Base-by-base conservation (phyloP, 30 jellyfish, hydroid and myxozoan species). In the Turritopsis rubra region DNA sequence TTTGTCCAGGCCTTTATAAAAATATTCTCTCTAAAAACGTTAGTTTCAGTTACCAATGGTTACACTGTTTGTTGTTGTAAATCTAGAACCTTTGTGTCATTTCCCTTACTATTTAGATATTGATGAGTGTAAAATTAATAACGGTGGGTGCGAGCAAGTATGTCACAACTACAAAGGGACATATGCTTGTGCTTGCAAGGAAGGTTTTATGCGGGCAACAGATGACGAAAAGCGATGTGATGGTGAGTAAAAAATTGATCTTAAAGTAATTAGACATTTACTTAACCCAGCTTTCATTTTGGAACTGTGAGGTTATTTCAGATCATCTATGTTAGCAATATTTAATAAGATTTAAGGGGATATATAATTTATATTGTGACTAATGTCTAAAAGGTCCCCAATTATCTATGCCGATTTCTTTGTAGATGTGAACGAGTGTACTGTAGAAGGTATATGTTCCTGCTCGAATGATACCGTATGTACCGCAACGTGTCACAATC, bases 101-200 rank as follows among this genome's bases (percentile, higher is more conserved):
- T n/a, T 31, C 16, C 18, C 60, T 29, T 66, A 52, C 29, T 30
- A 17, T 30, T 29, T 27, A 88, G 96, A 88, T 53, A 52, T 75
- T 27, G 72, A 88, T 27, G 96, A 88, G 29, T 88, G 96, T 70
- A 53, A 82, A 0, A 68, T 73, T 20, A 52, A 79, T 20, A 88
- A 88, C 30, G 91, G 91, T 26, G 91, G 91, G 25, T 88, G 96
- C 53, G 79, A 88, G 24, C 91, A 88, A 54, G 76, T 29, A 52
- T 88, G 96, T 72, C n/a, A 53, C 25, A 88, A 88, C 72, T 25
- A 22, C 22, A 74, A 54, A 0, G 96, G 96, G 18, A 84, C 88
- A 7, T 75, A 81, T 78, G 60, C 80, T 21, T 88, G 96, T 54
- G 77, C 81, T 8, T 88, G 96, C 71, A 54, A 85, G 9, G 27